Base-by-base conservation (phyloP, 1,140 invertebrate genomes). In the Carposina sasakii region DNA sequence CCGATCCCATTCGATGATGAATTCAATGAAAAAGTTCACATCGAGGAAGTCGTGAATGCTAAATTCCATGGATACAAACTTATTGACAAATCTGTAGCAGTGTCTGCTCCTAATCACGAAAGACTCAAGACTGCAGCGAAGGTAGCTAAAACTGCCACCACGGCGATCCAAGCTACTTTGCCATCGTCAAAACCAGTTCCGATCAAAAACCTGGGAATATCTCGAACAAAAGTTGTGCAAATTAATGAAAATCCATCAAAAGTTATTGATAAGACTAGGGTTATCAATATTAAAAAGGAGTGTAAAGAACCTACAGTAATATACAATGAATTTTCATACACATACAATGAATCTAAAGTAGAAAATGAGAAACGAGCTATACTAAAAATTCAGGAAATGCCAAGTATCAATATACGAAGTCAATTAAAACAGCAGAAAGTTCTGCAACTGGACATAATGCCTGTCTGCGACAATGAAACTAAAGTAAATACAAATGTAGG, bases 21-120 rank as follows among this genome's bases (percentile, higher is more conserved):
- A 39, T 86, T 82, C 54, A 85, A 86, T 60, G 71, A 85, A 56
- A 79, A 81, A 60, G 59, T 78, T 45, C 79, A 83, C 42, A 85
- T 86, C 36, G 70, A 85, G 62, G 70, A 85, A 66, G 45, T 85
- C 16, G 85, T 85, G 1, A 77, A 77, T 52, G 85, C 82, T 10
- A 85, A 85, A 67, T 79, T 86, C 56, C 63, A 79, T 47, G 81
- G 78, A 13, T 56, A 78, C 44, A 76, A 77, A 68, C 63, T 78
- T 41, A 47, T 72, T 50, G 64, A 72, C 41, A 68, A 68, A 58
- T 10, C 59, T 12, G 16, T 46, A 26, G 16, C 48, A 23, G 28
- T 26, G 28, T 21, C 56, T 34, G 52, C 48, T 17, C 30, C 23
- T 21, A 61, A 49, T 46, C 13, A 20, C 20, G 52, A 54, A 46